These are phyloP conservation scores for Sciurus vulgaris DNA, from an alignment of 2,797 vertebrate species.

Conservation along the genomic window DNA sequence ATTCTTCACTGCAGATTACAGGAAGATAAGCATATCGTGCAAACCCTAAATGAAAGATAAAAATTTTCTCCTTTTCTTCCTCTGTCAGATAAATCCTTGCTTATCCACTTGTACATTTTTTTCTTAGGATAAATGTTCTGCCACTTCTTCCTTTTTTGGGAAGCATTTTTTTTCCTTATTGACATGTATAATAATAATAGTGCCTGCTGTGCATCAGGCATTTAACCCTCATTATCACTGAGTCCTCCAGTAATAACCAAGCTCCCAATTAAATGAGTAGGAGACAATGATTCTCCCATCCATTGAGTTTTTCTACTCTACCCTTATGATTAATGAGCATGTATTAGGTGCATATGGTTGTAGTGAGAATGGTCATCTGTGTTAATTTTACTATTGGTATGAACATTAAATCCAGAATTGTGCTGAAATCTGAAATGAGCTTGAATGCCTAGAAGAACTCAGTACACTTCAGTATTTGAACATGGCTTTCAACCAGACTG, in stretches of 20 bases:
- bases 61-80: background rate
- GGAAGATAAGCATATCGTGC: background rate
- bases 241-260: background rate
- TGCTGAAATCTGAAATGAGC: background rate
- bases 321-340: background rate
- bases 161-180: slow-evolving; percentile 14
- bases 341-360: background rate
- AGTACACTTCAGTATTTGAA: background rate
- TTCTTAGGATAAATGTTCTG: background rate
- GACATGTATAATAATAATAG: background rate
- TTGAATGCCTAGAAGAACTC: background rate
- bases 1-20: background rate
- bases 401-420: background rate
- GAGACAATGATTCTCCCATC: background rate
- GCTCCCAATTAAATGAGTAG: background rate
- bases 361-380: background rate
- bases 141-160: background rate
- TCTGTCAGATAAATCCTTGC: slow-evolving; percentile 32
- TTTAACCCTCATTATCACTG: background rate
- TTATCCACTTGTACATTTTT: background rate
- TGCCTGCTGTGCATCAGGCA: background rate
- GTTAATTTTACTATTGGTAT: background rate
- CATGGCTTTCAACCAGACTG: background rate
- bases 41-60: slow-evolving; percentile 32
- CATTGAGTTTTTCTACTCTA: background rate